Percentiles rank a stretch among this genome's conserved stretches.
Conservation (phyloP, 1,140 invertebrate species). For the Mamestra configurata region DNA sequence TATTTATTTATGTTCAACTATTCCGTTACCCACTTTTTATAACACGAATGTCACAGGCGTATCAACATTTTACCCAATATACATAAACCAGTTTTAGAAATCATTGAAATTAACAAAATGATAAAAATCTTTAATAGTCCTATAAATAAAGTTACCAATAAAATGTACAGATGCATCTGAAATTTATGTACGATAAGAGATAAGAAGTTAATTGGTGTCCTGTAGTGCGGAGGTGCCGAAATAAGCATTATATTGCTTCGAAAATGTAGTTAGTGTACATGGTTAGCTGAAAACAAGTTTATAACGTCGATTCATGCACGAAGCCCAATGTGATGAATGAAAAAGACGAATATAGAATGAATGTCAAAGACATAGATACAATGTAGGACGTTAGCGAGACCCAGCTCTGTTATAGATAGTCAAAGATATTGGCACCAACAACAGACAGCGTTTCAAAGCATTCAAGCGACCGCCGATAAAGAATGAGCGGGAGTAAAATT, state of each 20-base stretch:
- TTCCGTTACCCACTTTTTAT: background rate
- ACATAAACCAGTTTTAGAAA: constrained; percentile 13
- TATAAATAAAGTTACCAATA: constrained; percentile 5
- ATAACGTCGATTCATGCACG: constrained; percentile 39
- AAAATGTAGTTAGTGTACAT: constrained; percentile 34
- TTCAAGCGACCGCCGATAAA: constrained; percentile 67
- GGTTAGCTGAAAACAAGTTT: constrained; percentile 41
- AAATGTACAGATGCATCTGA: constrained; percentile 6
- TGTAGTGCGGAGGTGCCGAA: constrained; percentile 24
- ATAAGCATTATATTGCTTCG: constrained; percentile 46
- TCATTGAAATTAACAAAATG: background rate
- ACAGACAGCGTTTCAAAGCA: constrained; percentile 70
- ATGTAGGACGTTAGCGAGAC: constrained; percentile 31
- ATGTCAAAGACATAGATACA: constrained; percentile 29
- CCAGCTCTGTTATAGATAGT: constrained; percentile 39
- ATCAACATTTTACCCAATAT: background rate
- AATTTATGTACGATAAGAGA: background rate
- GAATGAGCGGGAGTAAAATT: constrained; percentile 71
- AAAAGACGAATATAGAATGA: constrained; percentile 31
- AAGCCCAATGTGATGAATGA: constrained; percentile 48
- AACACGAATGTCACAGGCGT: background rate
- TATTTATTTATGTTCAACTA: constrained; percentile 23
- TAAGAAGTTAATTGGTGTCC: constrained; percentile 9
- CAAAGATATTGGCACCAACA: constrained; percentile 55
- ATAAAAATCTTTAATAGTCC: background rate